Evolutionary conservation across 2,888 invertebrate genomes (phyloP).

Genomic region (Cataglyphis rosenhaueri): DNA sequence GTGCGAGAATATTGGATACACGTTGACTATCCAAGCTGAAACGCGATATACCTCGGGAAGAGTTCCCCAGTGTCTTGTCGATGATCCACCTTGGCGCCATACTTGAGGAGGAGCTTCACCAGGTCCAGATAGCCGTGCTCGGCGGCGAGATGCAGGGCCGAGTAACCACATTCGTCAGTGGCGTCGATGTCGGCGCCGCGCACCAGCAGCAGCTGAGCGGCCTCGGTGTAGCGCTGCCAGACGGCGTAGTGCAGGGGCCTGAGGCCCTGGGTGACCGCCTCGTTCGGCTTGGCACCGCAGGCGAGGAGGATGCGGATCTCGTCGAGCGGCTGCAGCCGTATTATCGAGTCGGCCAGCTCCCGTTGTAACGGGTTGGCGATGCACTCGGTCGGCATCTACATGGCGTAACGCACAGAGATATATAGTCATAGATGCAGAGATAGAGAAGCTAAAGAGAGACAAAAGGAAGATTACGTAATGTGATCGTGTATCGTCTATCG

Average conservation of each 20-base stretch:
- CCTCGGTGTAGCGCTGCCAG: constrained; percentile 93
- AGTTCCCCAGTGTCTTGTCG: constrained; percentile 90
- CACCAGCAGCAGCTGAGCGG: constrained; percentile 92
- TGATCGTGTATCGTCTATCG: not conserved
- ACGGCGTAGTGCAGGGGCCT: constrained; percentile 97
- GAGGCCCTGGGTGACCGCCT: constrained; percentile 94
- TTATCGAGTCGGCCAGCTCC: constrained; percentile 96
- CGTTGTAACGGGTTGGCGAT: constrained; percentile 92
- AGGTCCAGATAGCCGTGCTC: constrained; percentile 92
- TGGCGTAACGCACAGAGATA: constrained; percentile 16
- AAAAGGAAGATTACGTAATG: constrained; percentile 28
- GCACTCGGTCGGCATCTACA: constrained; percentile 91
- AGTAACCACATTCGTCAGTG: constrained; percentile 95
- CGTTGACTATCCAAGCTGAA: not conserved
- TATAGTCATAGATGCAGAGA: not conserved
- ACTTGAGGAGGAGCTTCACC: constrained; percentile 90
- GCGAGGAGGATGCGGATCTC: constrained; percentile 94
- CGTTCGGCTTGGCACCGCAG: constrained; percentile 94
- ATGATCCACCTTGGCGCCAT: constrained; percentile 93
- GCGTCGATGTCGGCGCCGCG: constrained; percentile 94
- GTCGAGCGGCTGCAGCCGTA: constrained; percentile 94
- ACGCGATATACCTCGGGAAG: constrained; percentile 86
- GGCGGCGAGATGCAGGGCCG: constrained; percentile 95
- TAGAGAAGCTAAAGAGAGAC: not conserved
- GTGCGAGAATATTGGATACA: not conserved